A percentile compares a stretch with the other conserved stretches of the same genome.
These are phyloP conservation scores for Isurus oxyrinchus DNA, from an alignment of 2,113 vertebrate genomes.

Conservation along the genomic window DNA sequence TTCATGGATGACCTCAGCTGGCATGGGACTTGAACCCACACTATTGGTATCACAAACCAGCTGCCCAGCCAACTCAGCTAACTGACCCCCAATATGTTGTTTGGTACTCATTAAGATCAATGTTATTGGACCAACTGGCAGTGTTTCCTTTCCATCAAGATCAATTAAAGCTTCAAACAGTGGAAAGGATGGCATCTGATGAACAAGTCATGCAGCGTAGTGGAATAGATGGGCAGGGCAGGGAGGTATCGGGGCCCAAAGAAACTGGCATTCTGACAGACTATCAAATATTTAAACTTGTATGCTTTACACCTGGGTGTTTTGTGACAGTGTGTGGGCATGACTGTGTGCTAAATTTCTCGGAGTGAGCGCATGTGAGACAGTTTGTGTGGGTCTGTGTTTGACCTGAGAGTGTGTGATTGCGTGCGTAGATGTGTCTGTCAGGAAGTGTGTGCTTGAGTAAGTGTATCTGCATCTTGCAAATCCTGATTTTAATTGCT, in stretches of 20 bases:
- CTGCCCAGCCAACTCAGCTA: too few species aligned
- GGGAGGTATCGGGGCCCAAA: not conserved
- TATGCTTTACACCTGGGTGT: not conserved
- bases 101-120: not conserved
- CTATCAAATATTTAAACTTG: not conserved
- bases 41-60: too few species aligned
- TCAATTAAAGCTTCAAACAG: not conserved
- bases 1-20: too few species aligned
- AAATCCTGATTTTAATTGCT: too few species aligned
- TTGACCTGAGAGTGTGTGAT: too few species aligned
- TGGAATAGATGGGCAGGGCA: not conserved
- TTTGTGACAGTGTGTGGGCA: not conserved
- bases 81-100: too few species aligned
- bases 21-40: too few species aligned
- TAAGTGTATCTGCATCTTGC: too few species aligned
- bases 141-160: not conserved
- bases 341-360: not conserved
- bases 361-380: not conserved
- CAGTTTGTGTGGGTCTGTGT: not conserved
- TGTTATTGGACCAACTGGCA: not conserved
- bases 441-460: too few species aligned
- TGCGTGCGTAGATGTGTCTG: not conserved
- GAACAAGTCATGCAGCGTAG: not conserved
- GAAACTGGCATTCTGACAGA: not conserved
- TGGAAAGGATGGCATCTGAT: not conserved